These are phyloP conservation scores for Hyperopisus bebe DNA, from an alignment of 2,113 vertebrate genomes.

Conservation along the genomic window DNA sequence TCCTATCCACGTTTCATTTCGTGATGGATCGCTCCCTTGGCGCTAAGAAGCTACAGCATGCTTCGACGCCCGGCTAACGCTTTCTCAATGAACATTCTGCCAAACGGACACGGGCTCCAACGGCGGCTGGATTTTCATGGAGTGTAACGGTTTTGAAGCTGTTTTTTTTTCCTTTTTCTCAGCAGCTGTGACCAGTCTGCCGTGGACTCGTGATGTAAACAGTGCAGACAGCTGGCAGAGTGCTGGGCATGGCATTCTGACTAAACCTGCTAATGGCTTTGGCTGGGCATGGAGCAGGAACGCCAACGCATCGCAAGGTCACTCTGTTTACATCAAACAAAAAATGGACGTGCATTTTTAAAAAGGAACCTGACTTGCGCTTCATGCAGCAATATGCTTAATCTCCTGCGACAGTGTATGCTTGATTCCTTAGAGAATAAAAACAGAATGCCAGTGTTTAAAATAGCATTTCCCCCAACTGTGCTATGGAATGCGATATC, in stretches of 20 bases:
- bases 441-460: not conserved
- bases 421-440: not conserved
- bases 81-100: conserved; percentile 14
- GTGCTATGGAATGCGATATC: not conserved
- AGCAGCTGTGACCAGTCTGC: conserved; percentile 31
- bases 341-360: not conserved
- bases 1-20: not conserved
- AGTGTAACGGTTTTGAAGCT: conserved; percentile 24
- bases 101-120: conserved; percentile 27
- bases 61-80: conserved; percentile 19
- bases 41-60: conserved; percentile 29
- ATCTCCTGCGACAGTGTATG: not conserved
- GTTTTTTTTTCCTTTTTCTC: not conserved
- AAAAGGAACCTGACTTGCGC: not conserved
- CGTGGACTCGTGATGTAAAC: not conserved
- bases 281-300: conserved; percentile 22
- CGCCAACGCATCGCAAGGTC: conserved; percentile 26
- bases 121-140: conserved; percentile 32
- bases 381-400: not conserved
- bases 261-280: conserved; percentile 32
- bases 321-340: conserved; percentile 23
- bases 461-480: not conserved
- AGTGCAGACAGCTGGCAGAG: conserved; percentile 26
- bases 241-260: conserved; percentile 14
- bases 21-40: conserved; percentile 22